phyloP scores from a whole-genome alignment of 2,888 invertebrate species.

The Xylocampa areola region DNA sequence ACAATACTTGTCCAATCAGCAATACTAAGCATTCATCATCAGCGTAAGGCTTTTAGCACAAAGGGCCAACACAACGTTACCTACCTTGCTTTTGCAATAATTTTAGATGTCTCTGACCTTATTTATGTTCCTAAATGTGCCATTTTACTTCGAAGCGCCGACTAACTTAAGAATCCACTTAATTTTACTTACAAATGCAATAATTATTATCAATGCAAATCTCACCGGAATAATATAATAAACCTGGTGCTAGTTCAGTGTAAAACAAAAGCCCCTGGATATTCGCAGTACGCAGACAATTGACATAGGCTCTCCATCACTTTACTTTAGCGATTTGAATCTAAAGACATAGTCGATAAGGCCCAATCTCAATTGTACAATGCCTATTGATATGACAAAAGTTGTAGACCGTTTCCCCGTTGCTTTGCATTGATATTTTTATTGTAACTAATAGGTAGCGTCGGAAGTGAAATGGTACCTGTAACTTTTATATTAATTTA shows the following conservation, averaged over 20 bases:
- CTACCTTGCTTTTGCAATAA: constrained; percentile 55
- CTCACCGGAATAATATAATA: constrained; percentile 19
- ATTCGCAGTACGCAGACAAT: constrained; percentile 19
- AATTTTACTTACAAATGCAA: constrained; percentile 4
- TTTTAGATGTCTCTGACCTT: constrained; percentile 48
- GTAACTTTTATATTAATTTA: constrained; percentile 44
- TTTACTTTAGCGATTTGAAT: constrained; percentile 46
- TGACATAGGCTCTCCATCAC: constrained; percentile 34
- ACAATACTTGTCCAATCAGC: constrained; percentile 3
- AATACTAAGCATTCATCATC: neutral
- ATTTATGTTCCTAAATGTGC: constrained; percentile 60
- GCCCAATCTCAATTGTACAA: constrained; percentile 24
- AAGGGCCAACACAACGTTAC: constrained; percentile 51
- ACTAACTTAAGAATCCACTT: constrained; percentile 3
- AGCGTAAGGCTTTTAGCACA: constrained; percentile 23
- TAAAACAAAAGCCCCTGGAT: no score
- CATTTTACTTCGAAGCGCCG: constrained; percentile 39
- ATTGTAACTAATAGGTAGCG: constrained; percentile 12
- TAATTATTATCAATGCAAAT: constrained; percentile 22
- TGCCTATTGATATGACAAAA: constrained; percentile 24
- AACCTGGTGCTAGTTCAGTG: constrained; percentile 42
- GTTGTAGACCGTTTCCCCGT: constrained; percentile 14
- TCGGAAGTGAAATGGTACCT: constrained; percentile 35
- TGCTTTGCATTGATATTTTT: constrained; percentile 29
- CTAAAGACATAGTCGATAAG: constrained; percentile 50